Conservation (phyloP, 92 coral and sea anemone species). For the Epizoanthus stellaris region DNA sequence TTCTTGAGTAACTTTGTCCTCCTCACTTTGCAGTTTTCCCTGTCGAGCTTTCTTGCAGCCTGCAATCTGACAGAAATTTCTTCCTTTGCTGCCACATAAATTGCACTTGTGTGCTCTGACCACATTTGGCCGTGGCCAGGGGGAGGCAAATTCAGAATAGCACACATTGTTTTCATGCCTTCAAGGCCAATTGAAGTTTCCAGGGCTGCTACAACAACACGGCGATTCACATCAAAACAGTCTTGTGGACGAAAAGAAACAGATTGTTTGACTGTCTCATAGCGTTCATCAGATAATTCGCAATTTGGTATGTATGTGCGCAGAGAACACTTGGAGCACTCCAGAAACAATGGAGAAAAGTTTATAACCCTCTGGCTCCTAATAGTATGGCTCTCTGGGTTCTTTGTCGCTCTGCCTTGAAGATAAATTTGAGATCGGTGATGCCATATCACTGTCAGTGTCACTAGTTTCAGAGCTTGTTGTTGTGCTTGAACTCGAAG, state of each 20-base stretch:
- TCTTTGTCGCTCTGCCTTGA: no score
- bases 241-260: not conserved
- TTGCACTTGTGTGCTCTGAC: not conserved
- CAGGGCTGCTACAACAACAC: not conserved
- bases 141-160: conserved; percentile 10
- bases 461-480: not conserved
- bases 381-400: not conserved
- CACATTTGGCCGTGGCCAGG: conserved; percentile 9
- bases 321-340: not conserved
- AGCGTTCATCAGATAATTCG: not conserved
- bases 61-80: not conserved
- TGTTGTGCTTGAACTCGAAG: not conserved
- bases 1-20: no score
- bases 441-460: not conserved
- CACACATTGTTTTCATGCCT: conserved; percentile 9
- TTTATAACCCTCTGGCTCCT: not conserved
- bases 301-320: not conserved
- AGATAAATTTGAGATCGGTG: not conserved
- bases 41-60: not conserved
- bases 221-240: not conserved
- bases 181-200: not conserved
- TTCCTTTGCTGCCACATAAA: conserved; percentile 7
- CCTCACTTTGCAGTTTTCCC: no score
- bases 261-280: not conserved
- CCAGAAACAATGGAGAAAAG: not conserved